Conservation (phyloP, 1,140 invertebrate species). For the Monomorium pharaonis region DNA sequence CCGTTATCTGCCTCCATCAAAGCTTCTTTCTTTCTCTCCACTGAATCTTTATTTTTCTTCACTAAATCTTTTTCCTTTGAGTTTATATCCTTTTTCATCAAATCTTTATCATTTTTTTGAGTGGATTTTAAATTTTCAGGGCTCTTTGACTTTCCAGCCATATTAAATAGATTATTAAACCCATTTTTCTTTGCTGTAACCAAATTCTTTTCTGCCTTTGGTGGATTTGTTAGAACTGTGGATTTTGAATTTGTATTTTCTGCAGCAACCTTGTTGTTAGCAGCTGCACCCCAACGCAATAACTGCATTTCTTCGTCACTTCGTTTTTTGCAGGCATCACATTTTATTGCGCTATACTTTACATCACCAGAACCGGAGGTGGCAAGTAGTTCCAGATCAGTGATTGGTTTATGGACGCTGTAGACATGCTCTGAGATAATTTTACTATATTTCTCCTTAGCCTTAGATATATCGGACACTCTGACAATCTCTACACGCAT, state of each 20-base stretch:
- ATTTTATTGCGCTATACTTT: slow-evolving; percentile 80
- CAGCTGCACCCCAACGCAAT: slow-evolving; percentile 57
- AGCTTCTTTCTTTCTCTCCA: slow-evolving; percentile 29
- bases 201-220: slow-evolving; percentile 31
- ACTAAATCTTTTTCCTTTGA: neutral
- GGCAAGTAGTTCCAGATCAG: slow-evolving; percentile 77
- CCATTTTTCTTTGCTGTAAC: slow-evolving; percentile 64
- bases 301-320: slow-evolving; percentile 72
- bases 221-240: slow-evolving; percentile 2
- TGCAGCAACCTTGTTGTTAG: neutral
- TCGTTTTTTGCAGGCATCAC: slow-evolving; percentile 72
- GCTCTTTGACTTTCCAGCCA: slow-evolving; percentile 62
- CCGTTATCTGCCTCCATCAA: neutral
- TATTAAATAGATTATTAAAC: slow-evolving; percentile 79
- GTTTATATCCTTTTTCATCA: neutral
- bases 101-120: neutral
- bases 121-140: neutral
- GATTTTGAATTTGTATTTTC: slow-evolving; percentile 30
- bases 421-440: slow-evolving; percentile 83
- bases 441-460: slow-evolving; percentile 78
- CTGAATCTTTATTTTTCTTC: slow-evolving; percentile 31
- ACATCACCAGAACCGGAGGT: slow-evolving; percentile 74
- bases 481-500: slow-evolving; percentile 80
- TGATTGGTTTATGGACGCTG: slow-evolving; percentile 81
- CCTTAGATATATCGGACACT: slow-evolving; percentile 71